phyloP scores from a whole-genome alignment of 2,797 vertebrate species.

The Myripristis jacobus region DNA sequence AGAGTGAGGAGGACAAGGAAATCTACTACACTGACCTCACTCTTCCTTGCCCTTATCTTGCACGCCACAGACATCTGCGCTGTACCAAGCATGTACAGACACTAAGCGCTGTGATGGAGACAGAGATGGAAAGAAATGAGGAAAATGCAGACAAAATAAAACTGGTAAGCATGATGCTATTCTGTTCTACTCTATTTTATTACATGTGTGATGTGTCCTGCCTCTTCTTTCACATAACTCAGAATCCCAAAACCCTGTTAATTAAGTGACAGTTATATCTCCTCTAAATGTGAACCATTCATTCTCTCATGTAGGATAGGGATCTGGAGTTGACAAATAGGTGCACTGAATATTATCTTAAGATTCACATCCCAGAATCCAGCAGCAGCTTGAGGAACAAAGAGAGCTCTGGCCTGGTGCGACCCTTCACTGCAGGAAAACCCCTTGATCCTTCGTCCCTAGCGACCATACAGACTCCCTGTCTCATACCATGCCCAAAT shows the following conservation, averaged over 20 bases:
- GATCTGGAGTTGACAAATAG: constrained; percentile 13
- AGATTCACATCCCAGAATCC: constrained; percentile 6
- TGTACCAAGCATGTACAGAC: constrained; percentile 26
- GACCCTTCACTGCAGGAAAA: constrained; percentile 6
- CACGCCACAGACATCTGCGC: constrained; percentile 21
- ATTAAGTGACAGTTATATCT: too few relatives aligned
- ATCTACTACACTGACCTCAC: constrained; percentile 25
- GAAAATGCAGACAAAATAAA: constrained; percentile 10
- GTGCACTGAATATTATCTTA: constrained; percentile 11
- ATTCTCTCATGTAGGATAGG: constrained; percentile 16
- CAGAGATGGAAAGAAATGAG: constrained; percentile 36
- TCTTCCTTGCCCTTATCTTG: constrained; percentile 40
- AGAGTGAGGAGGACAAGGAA: constrained; percentile 55
- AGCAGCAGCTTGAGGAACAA: constrained; percentile 11
- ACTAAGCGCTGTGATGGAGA: constrained; percentile 29
- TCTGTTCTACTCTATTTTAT: too few relatives aligned
- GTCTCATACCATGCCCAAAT: not conserved
- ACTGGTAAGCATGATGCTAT: constrained; percentile 24
- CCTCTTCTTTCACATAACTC: too few relatives aligned
- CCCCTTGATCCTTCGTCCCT: constrained; percentile 3
- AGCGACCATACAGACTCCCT: not conserved
- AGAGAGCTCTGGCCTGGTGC: constrained; percentile 39
- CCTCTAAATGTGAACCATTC: not conserved
- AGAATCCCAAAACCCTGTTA: too few relatives aligned
- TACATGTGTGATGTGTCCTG: too few relatives aligned